Evolutionary conservation across 2,113 vertebrate genomes (phyloP), one percentile per base, ranked within the genome.

Genomic region (Tragelaphus imberbis): DNA sequence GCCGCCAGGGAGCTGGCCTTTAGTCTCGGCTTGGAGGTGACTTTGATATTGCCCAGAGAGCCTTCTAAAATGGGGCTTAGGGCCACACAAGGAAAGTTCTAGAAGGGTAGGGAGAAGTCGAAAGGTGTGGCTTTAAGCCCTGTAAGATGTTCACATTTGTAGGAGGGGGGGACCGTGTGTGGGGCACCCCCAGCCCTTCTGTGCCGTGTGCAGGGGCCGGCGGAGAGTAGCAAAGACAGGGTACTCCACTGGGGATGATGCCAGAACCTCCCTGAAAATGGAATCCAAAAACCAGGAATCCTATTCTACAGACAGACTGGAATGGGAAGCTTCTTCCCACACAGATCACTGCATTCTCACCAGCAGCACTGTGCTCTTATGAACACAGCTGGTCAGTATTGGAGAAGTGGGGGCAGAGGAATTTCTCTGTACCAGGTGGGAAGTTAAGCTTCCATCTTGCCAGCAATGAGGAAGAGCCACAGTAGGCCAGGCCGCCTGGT

Each of bases 1-100:
- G 21, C 40, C 49, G 9, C 10, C 4, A 27, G 61, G 49, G 58
- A 51, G 36, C 6, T 0, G 33, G 23, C 56, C 87, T 75, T 49
- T 49, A 16, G 16, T 53, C 53, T 80, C 1, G 1, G 40, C 19
- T 63, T 10, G 30, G 65, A 28, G 63, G 91, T 25, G 40, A 63
- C 84, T 98, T 84, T 90, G 65, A 88, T 55, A 86, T 81, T 40
- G 25, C 21, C 13, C 82, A 84, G 86, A 82, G 71, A 88, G 28
- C 88, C 25, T 94, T 81, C 44, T 68, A 75, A 93, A 79, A 65
- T 11, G 23, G 49, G 21, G 87, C 68, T 80, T 65, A 25, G 47
- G 81, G 40, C 23, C 81, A 95, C 44, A 15, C 7, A 40, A 59
- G 56, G 56, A 53, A 96, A 16, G 21, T 27, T 27, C 84, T 68